Conservation (phyloP, 2,113 vertebrate genomes). For the Brachyhypopomus gauderio region DNA sequence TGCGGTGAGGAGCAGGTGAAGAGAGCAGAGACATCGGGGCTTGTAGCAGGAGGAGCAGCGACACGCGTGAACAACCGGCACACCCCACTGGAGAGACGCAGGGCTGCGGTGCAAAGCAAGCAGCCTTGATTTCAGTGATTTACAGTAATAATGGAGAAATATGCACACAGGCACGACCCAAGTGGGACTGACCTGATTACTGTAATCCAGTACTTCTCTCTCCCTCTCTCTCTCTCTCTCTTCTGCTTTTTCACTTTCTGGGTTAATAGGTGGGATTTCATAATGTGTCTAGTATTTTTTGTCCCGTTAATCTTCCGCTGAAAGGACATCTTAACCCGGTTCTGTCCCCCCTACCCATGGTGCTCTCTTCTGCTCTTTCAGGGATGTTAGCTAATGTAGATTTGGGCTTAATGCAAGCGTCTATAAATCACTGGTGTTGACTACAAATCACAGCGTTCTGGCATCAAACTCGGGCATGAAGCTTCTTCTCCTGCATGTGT, state of each 20-base stretch:
- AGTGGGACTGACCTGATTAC: conserved; percentile 57
- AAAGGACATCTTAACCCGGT: conserved; percentile 10
- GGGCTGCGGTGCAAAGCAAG: conserved; percentile 4
- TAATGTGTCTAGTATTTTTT: neutral
- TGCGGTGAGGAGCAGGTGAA: conserved; percentile 41
- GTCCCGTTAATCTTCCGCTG: neutral
- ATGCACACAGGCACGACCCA: conserved; percentile 36
- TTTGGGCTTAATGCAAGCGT: neutral
- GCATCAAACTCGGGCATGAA: neutral
- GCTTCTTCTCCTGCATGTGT: neutral
- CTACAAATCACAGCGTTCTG: neutral
- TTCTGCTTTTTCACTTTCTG: conserved; percentile 26
- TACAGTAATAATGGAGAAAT: conserved; percentile 35
- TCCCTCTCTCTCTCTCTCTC: conserved; percentile 24
- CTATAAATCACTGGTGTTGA: neutral
- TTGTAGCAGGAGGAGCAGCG: conserved; percentile 16
- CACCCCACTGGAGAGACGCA: neutral
- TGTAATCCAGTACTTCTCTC: conserved; percentile 33
- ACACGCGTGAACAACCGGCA: neutral
- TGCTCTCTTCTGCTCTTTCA: conserved; percentile 12
- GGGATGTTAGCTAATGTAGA: neutral
- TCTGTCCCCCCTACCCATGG: conserved; percentile 11
- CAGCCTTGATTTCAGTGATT: conserved; percentile 31
- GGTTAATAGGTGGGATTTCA: neutral
- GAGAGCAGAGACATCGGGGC: conserved; percentile 19